phyloP scores from a whole-genome alignment of 1,140 invertebrate genomes.

The Forficula auricularia region DNA sequence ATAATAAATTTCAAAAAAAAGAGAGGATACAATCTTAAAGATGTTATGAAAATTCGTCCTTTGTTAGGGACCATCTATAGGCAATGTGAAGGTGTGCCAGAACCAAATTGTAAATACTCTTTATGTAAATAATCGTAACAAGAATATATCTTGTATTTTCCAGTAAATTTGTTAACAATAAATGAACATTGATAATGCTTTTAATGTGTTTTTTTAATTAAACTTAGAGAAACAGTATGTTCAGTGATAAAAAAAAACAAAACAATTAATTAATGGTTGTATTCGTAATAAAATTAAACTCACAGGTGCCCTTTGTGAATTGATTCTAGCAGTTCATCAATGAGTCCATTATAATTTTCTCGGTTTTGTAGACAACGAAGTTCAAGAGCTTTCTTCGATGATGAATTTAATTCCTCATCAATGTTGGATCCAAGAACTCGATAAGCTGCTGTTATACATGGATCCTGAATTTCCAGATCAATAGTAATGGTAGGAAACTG shows the following conservation, averaged over 20 bases:
- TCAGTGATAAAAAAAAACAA: conserved; percentile 1
- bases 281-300: conserved; percentile 26
- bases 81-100: no score
- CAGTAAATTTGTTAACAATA: no score
- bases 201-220: no score
- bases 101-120: no score
- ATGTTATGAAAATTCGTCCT: no score
- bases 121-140: no score
- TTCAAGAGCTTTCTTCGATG: conserved; percentile 25
- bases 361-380: conserved; percentile 29
- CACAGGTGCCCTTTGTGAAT: conserved; percentile 48
- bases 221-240: no score
- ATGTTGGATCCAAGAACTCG: conserved; percentile 17
- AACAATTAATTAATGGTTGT: conserved; percentile 3
- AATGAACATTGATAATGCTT: no score
- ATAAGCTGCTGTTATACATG: conserved; percentile 12
- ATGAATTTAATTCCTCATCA: conserved; percentile 23
- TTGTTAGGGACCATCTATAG: no score
- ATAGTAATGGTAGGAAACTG: conserved; percentile 40
- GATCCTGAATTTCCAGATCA: conserved; percentile 16
- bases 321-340: conserved; percentile 41
- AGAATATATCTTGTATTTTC: no score
- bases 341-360: conserved; percentile 37
- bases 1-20: no score
- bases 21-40: no score